Percentiles rank a stretch among this genome's conserved stretches.
phyloP scores from a whole-genome alignment of 2,797 vertebrate genomes.

The Podarcis siculus region DNA sequence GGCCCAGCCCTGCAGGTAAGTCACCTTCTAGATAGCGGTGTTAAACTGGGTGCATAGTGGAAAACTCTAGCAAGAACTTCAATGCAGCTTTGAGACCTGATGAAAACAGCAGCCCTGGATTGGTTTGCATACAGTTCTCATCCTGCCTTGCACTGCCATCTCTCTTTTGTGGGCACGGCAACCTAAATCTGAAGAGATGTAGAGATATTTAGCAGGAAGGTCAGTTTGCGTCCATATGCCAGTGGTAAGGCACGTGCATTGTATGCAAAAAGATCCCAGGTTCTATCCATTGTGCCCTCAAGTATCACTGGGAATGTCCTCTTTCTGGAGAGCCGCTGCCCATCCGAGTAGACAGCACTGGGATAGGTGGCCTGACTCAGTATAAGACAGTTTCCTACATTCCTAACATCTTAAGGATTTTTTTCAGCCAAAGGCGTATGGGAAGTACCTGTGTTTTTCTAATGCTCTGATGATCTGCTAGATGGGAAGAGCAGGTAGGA shows the following conservation, averaged over 20 bases:
- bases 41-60: background rate
- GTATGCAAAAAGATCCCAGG: background rate
- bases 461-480: background rate
- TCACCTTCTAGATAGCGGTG: background rate
- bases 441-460: background rate
- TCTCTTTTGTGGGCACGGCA: constrained; percentile 5
- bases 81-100: background rate
- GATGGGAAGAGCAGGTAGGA: background rate
- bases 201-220: constrained; percentile 28
- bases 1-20: background rate
- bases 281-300: background rate
- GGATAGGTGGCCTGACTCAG: background rate
- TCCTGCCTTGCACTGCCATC: background rate
- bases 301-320: background rate
- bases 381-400: background rate
- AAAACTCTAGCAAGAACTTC: accelerated
- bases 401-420: background rate
- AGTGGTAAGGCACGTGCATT: background rate
- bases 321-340: too few relatives aligned
- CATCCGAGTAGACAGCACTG: background rate
- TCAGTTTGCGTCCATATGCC: background rate
- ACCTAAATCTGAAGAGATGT: constrained; percentile 5
- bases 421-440: background rate
- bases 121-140: background rate
- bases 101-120: background rate